Evolutionary conservation across 2,888 invertebrate genomes (phyloP).

Genomic region (Seira musarum): DNA sequence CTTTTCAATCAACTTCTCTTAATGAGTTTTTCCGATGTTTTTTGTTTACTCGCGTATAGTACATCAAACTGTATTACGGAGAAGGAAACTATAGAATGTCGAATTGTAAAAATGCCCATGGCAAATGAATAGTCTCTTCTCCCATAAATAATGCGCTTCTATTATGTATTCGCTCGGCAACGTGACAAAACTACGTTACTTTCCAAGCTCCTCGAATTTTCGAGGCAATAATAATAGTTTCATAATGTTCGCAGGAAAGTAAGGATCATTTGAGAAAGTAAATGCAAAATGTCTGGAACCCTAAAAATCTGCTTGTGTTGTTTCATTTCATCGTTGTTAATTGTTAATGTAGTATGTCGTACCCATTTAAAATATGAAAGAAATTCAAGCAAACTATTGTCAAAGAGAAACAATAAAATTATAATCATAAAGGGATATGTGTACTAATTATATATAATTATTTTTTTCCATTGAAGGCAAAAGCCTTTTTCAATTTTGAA

Average conservation of each 20-base stretch:
- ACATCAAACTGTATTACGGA: not conserved
- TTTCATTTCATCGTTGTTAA: not conserved
- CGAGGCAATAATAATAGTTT: too few species aligned
- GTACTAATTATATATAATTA: too few species aligned
- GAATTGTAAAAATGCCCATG: not conserved
- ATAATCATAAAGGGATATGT: too few species aligned
- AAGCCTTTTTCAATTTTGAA: too few species aligned
- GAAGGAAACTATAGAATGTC: too few species aligned
- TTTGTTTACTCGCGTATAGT: slow-evolving; percentile 10
- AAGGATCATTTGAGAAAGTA: slow-evolving; percentile 24
- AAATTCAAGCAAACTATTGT: not conserved
- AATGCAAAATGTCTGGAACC: not conserved
- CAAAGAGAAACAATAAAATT: too few species aligned
- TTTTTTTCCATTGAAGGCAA: too few species aligned
- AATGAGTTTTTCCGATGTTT: slow-evolving; percentile 21
- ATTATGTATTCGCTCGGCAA: not conserved
- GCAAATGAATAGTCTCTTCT: not conserved
- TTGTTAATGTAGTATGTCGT: not conserved
- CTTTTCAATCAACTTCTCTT: not conserved
- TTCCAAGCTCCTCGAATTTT: not conserved
- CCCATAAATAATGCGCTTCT: not conserved
- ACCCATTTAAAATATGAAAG: not conserved
- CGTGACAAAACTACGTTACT: not conserved
- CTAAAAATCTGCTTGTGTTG: not conserved
- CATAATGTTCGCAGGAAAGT: not conserved